Evolutionary conservation across 2,797 vertebrate species (phyloP), one percentile per base, ranked within the genome.

Genomic region (Aulostomus chinensis): DNA sequence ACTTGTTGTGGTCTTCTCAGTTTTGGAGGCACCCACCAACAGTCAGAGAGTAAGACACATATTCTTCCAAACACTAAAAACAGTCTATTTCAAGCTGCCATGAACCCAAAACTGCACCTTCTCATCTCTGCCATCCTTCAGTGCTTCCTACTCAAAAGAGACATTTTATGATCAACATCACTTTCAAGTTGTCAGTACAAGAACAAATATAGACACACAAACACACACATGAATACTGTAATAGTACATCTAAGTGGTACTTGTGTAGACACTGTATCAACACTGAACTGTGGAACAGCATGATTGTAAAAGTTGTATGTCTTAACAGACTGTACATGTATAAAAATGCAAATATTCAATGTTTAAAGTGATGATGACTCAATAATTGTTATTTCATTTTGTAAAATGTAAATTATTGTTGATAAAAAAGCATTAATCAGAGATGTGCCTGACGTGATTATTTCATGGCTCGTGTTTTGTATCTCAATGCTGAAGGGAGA

Each of bases 331-430:
- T 28, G 22, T 45, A 16, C 47, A 24, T 80, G 63, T 72, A 73
- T 49, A 54, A 38, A 56, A 51, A 47, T 68, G 57, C 20, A 56
- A 60, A 62, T n/a, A 46, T 54, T 53, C 36, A 14, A 58, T 70
- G 61, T 68, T 76, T 41, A 30, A 60, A 49, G 12, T 49, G 48
- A 65, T 73, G 58, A 78, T 76, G 70, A 45, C 33, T 12, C 30
- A 64, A 58, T 58, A 61, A 79, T 72, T 77, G 53, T 61, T 56
- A 70, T 84, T 78, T 75, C 54, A 79, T 86, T 88, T 86, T 88
- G 69, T 84, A 86, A 80, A 52, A 71, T 58, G 63, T 88, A 89
- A 86, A 86, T 90, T 86, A 87, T 88, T 88, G 79, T 69, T 74
- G 56, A 86, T 87, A 70, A 81, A 83, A 73, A 76, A 61, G 6